Percentiles rank a stretch among this genome's conserved stretches.
phyloP scores from a whole-genome alignment of 2,797 vertebrate species.

The Coregonus sp. region DNA sequence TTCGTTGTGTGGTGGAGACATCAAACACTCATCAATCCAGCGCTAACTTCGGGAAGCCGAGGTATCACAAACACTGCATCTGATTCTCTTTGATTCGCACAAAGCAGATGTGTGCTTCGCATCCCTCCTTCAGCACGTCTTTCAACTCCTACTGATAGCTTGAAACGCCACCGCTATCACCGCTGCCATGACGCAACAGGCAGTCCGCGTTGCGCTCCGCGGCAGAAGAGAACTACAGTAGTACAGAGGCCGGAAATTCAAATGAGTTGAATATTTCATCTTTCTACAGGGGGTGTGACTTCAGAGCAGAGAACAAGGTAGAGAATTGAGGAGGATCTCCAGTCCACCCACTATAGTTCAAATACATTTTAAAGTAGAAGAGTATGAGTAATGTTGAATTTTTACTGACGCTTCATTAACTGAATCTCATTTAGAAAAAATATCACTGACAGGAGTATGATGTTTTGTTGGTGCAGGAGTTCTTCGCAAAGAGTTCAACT shows the following conservation, averaged over 20 bases:
- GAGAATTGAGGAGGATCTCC: not conserved
- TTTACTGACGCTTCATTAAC: not conserved
- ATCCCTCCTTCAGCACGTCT: conserved; percentile 38
- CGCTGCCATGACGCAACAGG: conserved; percentile 41
- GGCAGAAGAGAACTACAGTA: not conserved
- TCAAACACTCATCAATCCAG: conserved; percentile 55
- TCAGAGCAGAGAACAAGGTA: not conserved
- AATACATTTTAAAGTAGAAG: too few species aligned
- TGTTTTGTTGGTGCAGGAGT: not conserved
- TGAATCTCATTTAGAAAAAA: not conserved
- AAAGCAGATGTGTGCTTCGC: conserved; percentile 34
- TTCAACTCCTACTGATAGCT: conserved; percentile 46
- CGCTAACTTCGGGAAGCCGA: conserved; percentile 45
- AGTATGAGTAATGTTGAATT: not conserved
- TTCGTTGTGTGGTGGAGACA: conserved; percentile 45
- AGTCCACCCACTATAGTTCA: conserved; percentile 13
- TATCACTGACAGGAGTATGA: not conserved
- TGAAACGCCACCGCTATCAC: conserved; percentile 32
- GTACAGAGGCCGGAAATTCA: not conserved
- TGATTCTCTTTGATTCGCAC: conserved; percentile 60
- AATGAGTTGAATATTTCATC: conserved; percentile 37
- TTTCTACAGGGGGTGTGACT: not conserved
- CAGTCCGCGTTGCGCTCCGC: conserved; percentile 7
- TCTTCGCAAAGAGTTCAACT: not conserved
- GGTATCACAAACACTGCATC: conserved; percentile 41